Evolutionary conservation across 1,140 invertebrate species (phyloP), one percentile per base, ranked within the genome.

Genomic region (Frieseomelitta varia): DNA sequence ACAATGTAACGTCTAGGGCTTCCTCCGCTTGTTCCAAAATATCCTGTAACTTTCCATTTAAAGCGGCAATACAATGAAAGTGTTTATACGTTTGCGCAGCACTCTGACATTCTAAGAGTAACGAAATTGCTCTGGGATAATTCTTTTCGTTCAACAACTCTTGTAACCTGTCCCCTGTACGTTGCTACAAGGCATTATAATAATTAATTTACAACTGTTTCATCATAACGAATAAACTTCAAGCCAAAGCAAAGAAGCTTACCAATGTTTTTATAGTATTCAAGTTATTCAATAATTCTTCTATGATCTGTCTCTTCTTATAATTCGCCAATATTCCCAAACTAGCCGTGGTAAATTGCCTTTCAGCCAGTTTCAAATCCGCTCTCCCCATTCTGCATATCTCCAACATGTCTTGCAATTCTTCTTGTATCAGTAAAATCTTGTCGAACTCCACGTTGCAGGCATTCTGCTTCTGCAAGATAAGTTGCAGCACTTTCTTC

Each of bases 1-100:
- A 97, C 15, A 99, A 94, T 1, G 98, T 98, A 12, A 96, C 96
- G 93, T 99, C 99, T 72, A 99, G 93, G 88, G 98, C 97, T 90
- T 99, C 98, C 93, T 99, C 99, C 1, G 98, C 98, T 95, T 98
- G 96, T 85, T 98, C 97, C 72, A 99, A 94, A 0, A 98, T 99
- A 92, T 99, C 98, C 93, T 99, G 98, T 0, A 99, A 94, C 92
- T 99, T 98, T 86, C 96, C 96, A 69, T 96, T 96, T n/a, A 99
- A 93, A 77, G 98, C 97, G 76, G 97, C 97, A 65, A 99, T 97
- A 90, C 98, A 99, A 51, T 96, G 96, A 89, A 98, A 99, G 93
- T 99, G 97, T 90, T 97, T 97, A 88, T 98, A 98, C 58, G 96
- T 96, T 0, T 96, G 95, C 0, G 98, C 97, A 10, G 97, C 97